Percentiles rank a stretch among this genome's conserved stretches.
These are phyloP conservation scores for Glareola pratincola DNA, from an alignment of 2,113 vertebrate genomes.

Conservation along the genomic window DNA sequence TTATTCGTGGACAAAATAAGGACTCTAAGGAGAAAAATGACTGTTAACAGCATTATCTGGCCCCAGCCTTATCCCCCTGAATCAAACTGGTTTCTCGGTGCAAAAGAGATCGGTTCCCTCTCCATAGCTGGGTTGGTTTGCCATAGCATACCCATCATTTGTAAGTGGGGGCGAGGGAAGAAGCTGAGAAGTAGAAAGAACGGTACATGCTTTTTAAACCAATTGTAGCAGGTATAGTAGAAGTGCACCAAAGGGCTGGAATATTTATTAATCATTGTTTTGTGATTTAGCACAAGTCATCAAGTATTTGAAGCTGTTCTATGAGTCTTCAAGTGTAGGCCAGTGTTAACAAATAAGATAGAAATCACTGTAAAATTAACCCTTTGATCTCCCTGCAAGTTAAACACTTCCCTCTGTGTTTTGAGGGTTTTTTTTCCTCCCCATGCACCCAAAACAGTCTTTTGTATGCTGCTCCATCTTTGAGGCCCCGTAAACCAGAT, in stretches of 20 bases:
- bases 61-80: not conserved
- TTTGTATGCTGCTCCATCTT: not conserved
- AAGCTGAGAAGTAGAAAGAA: not conserved
- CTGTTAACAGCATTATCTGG: not conserved
- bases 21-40: not conserved
- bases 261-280: not conserved
- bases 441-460: not conserved
- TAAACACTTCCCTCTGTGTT: not conserved
- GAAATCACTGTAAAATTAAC: not conserved
- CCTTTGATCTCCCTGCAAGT: not conserved
- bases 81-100: not conserved
- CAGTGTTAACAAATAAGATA: not conserved
- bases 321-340: not conserved
- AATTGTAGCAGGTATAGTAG: not conserved
- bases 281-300: not conserved
- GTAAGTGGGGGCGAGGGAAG: not conserved
- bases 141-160: accelerated
- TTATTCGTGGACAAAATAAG: not conserved
- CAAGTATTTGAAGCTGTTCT: not conserved
- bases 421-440: not conserved
- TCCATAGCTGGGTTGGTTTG: not conserved
- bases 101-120: not conserved
- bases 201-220: not conserved
- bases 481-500: not conserved
- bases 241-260: not conserved